Percentiles rank a stretch among this genome's conserved stretches.
phyloP scores from a whole-genome alignment of 2,888 invertebrate species.

The Limnephilus lunatus region DNA sequence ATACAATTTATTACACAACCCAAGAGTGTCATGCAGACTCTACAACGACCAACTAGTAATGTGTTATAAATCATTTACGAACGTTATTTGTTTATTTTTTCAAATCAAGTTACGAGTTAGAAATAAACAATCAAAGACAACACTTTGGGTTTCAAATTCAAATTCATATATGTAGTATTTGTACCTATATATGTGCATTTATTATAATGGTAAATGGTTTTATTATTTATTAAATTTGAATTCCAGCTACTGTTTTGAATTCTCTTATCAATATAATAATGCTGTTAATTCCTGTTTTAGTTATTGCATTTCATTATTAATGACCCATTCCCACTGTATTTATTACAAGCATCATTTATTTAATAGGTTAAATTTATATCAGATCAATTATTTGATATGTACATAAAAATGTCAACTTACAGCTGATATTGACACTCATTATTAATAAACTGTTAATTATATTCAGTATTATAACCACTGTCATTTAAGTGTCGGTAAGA shows the following conservation, averaged over 20 bases:
- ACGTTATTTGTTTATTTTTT: too few species aligned
- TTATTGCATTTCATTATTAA: neutral
- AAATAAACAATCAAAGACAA: too few species aligned
- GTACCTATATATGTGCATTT: too few species aligned
- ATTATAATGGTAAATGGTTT: too few species aligned
- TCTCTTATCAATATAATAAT: neutral
- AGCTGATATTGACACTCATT: neutral
- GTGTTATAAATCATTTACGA: too few species aligned
- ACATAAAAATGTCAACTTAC: neutral
- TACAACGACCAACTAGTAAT: too few species aligned
- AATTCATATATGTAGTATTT: too few species aligned
- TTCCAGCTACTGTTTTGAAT: neutral
- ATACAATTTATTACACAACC: too few species aligned
- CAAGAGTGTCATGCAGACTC: too few species aligned
- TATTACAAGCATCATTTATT: neutral
- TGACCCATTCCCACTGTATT: neutral
- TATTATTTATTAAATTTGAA: neutral
- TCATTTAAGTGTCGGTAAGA: neutral
- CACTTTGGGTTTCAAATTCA: too few species aligned
- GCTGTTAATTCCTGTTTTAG: neutral
- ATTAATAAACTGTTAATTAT: neutral
- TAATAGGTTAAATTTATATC: neutral
- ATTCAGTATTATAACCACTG: neutral
- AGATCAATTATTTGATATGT: constrained; percentile 20
- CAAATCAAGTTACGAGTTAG: too few species aligned